A percentile compares a stretch with the other conserved stretches of the same genome.
phyloP scores from a whole-genome alignment of 2,888 invertebrate species.

The Philaethria dido region DNA sequence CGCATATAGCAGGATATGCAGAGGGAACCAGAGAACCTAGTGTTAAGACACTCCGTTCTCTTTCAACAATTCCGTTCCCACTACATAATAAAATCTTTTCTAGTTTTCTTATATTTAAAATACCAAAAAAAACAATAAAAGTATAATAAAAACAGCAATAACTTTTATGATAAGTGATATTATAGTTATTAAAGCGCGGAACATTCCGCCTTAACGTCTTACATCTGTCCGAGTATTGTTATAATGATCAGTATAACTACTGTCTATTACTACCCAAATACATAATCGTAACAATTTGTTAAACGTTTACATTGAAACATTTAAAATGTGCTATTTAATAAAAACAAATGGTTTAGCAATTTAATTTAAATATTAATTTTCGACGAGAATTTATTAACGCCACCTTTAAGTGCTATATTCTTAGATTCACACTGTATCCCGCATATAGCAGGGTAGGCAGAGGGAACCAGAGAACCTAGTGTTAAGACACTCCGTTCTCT shows the following conservation, averaged over 20 bases:
- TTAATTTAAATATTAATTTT: neutral
- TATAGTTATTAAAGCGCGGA: constrained; percentile 29
- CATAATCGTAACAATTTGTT: constrained; percentile 60
- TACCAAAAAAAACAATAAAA: neutral
- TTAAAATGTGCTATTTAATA: constrained; percentile 24
- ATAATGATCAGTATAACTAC: constrained; percentile 54
- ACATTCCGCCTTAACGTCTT: constrained; percentile 50
- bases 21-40: too few species aligned
- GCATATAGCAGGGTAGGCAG: too few species aligned
- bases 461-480: too few species aligned
- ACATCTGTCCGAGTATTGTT: constrained; percentile 51
- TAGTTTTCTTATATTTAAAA: too few species aligned
- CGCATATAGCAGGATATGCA: too few species aligned
- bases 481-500: too few species aligned
- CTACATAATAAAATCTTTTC: too few species aligned
- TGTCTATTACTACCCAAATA: constrained; percentile 46
- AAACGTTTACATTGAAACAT: constrained; percentile 32
- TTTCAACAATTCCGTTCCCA: too few species aligned
- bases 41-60: too few species aligned
- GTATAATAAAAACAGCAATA: constrained; percentile 17
- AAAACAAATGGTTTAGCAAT: constrained; percentile 10
- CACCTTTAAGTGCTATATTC: too few species aligned
- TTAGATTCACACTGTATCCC: too few species aligned
- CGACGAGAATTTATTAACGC: neutral
- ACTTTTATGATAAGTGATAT: constrained; percentile 20